These are phyloP conservation scores for Archegozetes longisetosus DNA, from an alignment of 1,140 invertebrate genomes.

Conservation along the genomic window DNA sequence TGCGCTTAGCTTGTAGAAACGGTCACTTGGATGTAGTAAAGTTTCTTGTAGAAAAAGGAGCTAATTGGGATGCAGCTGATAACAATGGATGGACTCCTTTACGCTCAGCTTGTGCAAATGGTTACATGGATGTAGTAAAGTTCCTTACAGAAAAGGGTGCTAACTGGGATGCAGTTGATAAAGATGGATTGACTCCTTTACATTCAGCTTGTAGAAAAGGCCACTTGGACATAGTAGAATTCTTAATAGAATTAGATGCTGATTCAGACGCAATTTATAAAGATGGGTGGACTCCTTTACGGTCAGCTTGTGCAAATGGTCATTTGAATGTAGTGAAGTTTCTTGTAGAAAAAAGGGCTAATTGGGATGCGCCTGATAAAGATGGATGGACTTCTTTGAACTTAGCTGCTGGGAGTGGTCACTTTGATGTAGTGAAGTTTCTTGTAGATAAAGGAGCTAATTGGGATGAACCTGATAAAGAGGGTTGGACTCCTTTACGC, in stretches of 20 bases:
- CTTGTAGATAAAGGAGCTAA: conserved; percentile 49
- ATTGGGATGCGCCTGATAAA: conserved; percentile 35
- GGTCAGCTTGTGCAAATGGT: conserved; percentile 55
- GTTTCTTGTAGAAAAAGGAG: conserved; percentile 32
- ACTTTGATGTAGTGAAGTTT: conserved; percentile 54
- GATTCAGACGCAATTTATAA: conserved; percentile 46
- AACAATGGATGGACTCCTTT: conserved; percentile 61
- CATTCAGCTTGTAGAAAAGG: conserved; percentile 26
- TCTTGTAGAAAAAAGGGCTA: conserved; percentile 65
- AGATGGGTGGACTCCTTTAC: no score
- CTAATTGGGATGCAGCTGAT: conserved; percentile 41
- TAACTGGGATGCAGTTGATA: conserved; percentile 57
- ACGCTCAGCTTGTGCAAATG: conserved; percentile 58
- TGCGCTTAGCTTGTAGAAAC: conserved; percentile 33
- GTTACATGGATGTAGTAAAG: conserved; percentile 47
- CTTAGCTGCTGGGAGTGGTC: conserved; percentile 75
- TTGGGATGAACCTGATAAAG: conserved; percentile 30
- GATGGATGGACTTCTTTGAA: conserved; percentile 70
- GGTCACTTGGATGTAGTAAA: conserved; percentile 33
- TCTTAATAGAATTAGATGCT: conserved; percentile 38
- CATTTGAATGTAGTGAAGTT: no score
- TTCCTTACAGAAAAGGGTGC: conserved; percentile 61
- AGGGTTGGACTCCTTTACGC: no score
- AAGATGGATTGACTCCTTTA: conserved; percentile 28
- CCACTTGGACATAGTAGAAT: conserved; percentile 24